phyloP scores from a whole-genome alignment of 2,888 invertebrate species.

The Melieria omissa region DNA sequence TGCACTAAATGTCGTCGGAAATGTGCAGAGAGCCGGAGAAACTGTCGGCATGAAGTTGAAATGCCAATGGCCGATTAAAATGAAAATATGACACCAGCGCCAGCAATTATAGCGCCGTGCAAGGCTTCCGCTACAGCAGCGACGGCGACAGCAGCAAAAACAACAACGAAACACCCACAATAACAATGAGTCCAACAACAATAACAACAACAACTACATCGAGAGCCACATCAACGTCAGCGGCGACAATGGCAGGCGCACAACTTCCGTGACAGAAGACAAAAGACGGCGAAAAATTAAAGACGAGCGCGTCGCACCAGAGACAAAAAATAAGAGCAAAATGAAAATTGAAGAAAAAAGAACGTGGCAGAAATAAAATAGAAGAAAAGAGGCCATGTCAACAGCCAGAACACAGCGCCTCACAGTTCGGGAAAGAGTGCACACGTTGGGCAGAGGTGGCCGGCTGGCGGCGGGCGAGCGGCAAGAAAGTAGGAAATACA shows the following conservation, averaged over 20 bases:
- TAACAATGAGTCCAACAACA: conserved; percentile 16
- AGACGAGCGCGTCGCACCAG: background rate
- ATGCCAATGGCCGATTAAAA: conserved; percentile 36
- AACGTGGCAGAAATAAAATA: too few relatives aligned
- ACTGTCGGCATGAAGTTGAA: background rate
- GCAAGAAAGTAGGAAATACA: background rate
- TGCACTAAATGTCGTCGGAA: too few relatives aligned
- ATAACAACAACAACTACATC: background rate
- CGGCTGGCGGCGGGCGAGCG: background rate
- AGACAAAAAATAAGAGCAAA: background rate
- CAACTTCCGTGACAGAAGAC: conserved; percentile 28
- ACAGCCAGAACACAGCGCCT: too few relatives aligned
- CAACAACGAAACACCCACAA: conserved; percentile 1
- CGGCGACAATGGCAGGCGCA: conserved; percentile 10
- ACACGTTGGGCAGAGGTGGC: too few relatives aligned
- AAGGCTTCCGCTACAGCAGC: background rate
- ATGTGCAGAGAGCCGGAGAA: too few relatives aligned
- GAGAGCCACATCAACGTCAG: background rate
- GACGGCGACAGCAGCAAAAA: background rate
- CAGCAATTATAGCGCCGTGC: conserved; percentile 22
- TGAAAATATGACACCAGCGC: conserved; percentile 31
- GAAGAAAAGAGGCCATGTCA: too few relatives aligned
- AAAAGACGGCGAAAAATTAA: conserved; percentile 24
- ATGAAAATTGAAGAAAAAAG: background rate
- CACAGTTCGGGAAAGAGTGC: too few relatives aligned